Base-by-base conservation (phyloP, 2,888 invertebrate species). In the Cinara cedri region DNA sequence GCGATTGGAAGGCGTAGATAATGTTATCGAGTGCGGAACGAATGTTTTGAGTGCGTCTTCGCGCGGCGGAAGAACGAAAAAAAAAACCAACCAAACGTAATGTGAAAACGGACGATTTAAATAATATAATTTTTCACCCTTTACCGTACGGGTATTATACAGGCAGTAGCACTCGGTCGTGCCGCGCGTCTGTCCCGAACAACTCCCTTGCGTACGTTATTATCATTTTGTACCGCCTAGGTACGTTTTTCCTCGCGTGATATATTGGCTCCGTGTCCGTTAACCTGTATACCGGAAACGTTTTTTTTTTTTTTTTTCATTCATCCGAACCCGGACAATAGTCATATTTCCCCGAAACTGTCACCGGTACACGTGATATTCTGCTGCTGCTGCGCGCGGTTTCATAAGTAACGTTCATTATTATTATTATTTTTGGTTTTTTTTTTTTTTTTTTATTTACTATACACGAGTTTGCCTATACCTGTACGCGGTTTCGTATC, bases 1-100 rank as follows among this genome's bases (percentile, higher is more conserved):
- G n/a, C n/a, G n/a, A n/a, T n/a, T n/a, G n/a, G n/a, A n/a, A n/a
- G 68, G 60, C 76, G 76, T 78, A n/a, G 68, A 78, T 78, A 78
- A 78, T 68, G 49, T 68, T 78, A 78, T 78, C 76, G 76, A 78
- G 76, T 78, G 76, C 76, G 76, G 76, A 78, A 78, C 76, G 76
- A 78, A 78, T 68, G 76, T 68, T 78, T 78, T 51, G 76, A 78
- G 76, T 78, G n/a, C n/a, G 68, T 70, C 21, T 57, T 75, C 14
- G 26, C 14, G 26, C n/a, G 42, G 16, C 11, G 49, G n/a, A 9
- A 6, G 21, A 9, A 62, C 16, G 60, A 54, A 11, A 21, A 34
- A 60, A n/a, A 46, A 24, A 34, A 60, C 4, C 16, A 24, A 66
- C 11, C 19, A 65, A 6, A 65, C 13, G 13, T 11, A 24, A 68